phyloP scores from a whole-genome alignment of 2,888 invertebrate species.

The Drosophila nigritarsus region DNA sequence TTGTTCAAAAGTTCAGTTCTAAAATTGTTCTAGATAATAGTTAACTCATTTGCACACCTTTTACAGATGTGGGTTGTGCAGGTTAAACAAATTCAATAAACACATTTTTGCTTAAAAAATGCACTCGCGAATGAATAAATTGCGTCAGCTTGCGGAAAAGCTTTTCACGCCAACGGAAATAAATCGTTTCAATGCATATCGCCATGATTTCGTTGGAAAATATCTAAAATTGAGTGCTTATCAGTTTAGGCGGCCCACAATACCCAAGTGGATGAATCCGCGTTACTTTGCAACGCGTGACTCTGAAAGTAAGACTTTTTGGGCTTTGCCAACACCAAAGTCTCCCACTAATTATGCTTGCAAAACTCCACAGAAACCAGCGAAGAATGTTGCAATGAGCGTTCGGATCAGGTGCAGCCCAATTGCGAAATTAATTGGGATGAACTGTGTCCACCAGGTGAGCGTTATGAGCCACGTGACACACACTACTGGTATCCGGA shows the following conservation, averaged over 20 bases:
- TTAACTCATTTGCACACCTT: background rate
- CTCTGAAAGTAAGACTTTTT: constrained; percentile 28
- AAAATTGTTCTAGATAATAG: background rate
- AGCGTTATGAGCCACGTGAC: constrained; percentile 37
- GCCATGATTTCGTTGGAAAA: constrained; percentile 33
- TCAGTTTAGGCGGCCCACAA: constrained; percentile 26
- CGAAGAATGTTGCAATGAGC: constrained; percentile 18
- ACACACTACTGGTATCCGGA: constrained; percentile 88
- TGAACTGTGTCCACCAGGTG: constrained; percentile 12
- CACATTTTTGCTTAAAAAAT: constrained; percentile 4
- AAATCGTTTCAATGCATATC: constrained; percentile 50
- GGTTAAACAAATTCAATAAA: background rate
- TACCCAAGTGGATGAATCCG: constrained; percentile 34
- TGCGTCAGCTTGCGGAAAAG: constrained; percentile 58
- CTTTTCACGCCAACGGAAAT: constrained; percentile 64
- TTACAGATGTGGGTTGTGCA: background rate
- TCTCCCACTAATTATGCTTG: no score
- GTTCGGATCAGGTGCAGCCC: constrained; percentile 4
- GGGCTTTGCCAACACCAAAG: background rate
- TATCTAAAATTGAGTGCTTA: constrained; percentile 37
- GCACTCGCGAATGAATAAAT: constrained; percentile 32
- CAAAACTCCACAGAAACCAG: constrained; percentile 5
- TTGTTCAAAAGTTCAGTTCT: background rate
- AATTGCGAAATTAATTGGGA: constrained; percentile 35
- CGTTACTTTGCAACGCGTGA: constrained; percentile 42